Conservation (phyloP, 2,888 invertebrate species). For the Tromatobia lineatoria region DNA sequence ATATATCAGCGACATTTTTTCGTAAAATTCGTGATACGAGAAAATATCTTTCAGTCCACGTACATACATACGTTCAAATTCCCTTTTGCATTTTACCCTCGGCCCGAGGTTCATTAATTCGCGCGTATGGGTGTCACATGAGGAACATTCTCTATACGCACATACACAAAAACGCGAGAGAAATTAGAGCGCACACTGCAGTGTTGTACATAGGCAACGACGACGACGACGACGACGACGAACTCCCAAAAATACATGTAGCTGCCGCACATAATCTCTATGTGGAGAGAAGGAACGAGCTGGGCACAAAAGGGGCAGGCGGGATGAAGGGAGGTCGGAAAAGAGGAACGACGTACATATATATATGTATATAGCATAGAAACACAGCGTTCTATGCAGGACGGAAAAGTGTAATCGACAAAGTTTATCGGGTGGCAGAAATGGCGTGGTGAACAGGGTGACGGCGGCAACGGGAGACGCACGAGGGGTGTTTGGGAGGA, state of each 20-base stretch:
- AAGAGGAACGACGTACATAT: conserved; percentile 47
- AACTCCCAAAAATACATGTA: conserved; percentile 4
- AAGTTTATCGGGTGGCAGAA: conserved; percentile 81
- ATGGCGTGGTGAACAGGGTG: conserved; percentile 73
- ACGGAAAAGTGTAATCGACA: conserved; percentile 83
- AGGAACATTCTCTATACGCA: not conserved
- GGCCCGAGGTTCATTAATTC: conserved; percentile 80
- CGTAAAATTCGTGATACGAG: conserved; percentile 6
- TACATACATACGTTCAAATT: conserved; percentile 35
- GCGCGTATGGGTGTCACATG: conserved; percentile 60
- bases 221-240: conserved; percentile 20
- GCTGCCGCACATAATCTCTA: conserved; percentile 29
- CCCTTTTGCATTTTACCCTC: conserved; percentile 35
- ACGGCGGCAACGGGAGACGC: conserved; percentile 36
- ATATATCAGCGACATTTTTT: not conserved
- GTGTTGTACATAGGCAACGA: conserved; percentile 15
- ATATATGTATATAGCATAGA: conserved; percentile 30
- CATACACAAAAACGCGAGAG: not conserved
- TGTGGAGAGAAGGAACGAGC: conserved; percentile 37
- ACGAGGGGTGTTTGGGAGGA: conserved; percentile 64
- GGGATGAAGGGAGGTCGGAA: conserved; percentile 51
- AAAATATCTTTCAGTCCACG: conserved; percentile 37
- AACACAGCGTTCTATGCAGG: conserved; percentile 68
- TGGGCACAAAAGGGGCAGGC: conserved; percentile 8
- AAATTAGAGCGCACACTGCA: conserved; percentile 50